Base-by-base conservation (phyloP, 2,888 invertebrate genomes). In the Tenthredo amoena region DNA sequence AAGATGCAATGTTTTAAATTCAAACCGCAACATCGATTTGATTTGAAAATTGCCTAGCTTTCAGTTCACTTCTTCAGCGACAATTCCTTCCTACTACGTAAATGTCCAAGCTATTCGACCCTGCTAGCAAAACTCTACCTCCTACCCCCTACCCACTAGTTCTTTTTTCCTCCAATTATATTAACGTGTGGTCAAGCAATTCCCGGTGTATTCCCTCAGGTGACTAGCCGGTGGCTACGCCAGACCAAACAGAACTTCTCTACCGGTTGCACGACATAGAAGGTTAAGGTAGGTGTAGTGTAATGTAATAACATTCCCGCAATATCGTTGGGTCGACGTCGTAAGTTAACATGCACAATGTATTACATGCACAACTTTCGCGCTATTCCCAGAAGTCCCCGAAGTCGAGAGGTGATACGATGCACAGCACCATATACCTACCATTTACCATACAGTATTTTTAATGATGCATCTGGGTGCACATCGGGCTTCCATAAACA, bases 261-360 rank as follows among this genome's bases (percentile, higher is more conserved):
- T 68, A 34, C 68, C 31, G 68, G 31, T 68, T 68, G 9, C 68
- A 68, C 18, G 55, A 50, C 55, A 34, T 37, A 58, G 37, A 58
- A 65, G 40, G n/a, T 12, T 34, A 37, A 15, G 40, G 62, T 47
- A 40, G 81, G 37, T 81, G 26, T 31, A 31, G 37, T 43, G 21
- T n/a, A 37, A 40, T 62, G 81, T 31, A 62, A 81, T 81, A 62
- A 62, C 81, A 40, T 65, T 81, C 58, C 21, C 21, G 81, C 40
- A 81, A 81, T 81, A 81, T 62, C 62, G 81, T 81, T 62, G 81
- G 62, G 81, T 81, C 62, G 37, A 81, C 62, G 21, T 62, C 81
- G 81, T 81, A 58, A 31, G 37, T 81, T 81, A 40, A 81, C 43
- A 43, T 43, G 40, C 71, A 37, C 34, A 71, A 37, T 18, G 37